Base-by-base conservation (phyloP, 37 sponge, comb jelly and placozoan species). In the Agelas oroides region DNA sequence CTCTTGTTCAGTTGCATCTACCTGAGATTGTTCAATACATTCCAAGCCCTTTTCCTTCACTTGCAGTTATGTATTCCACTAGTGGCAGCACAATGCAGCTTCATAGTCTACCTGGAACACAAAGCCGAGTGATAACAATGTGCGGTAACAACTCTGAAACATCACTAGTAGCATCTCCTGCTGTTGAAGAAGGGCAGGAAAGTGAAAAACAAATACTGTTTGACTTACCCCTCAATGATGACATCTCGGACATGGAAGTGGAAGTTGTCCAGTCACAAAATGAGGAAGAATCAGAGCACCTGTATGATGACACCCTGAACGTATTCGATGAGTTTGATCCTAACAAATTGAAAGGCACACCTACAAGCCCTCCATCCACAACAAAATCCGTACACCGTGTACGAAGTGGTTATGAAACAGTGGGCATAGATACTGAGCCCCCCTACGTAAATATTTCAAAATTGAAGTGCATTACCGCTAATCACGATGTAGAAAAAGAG, bases 11-110 rank as follows among this genome's bases (percentile, higher is more conserved):
- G 53, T 24, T 88, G 52, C 75, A 77, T 20, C 62, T 82, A 6
- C 78, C 89, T 20, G 76, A 88, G 40, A 35, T 88, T 1, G 28
- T 88, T n/a, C 52, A 76, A 5, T 28, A 32, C 38, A 36, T 84
- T 14, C 25, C 41, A 16, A 38, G 73, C 32, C 35, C 65, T 8
- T 84, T 73, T 53, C 84, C 84, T 40, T 13, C 30, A 12, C 68
- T 52, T 12, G 80, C 80, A 54, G 80, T 79, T 2, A 34, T 79
- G 30, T 79, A 79, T 52, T 28, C 65, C 12, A 28, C 46, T 19
- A 66, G 32, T 65, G 80, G 41, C 8, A 28, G 33, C 56, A 36
- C 25, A 13, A 11, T 33, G 33, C 33, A 19, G 32, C 33, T 34
- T 19, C 32, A 32, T 30, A 67, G 27, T 30, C 68, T 64, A 23